These are phyloP conservation scores for Grus americana DNA, from an alignment of 2,113 vertebrate genomes.

Conservation along the genomic window DNA sequence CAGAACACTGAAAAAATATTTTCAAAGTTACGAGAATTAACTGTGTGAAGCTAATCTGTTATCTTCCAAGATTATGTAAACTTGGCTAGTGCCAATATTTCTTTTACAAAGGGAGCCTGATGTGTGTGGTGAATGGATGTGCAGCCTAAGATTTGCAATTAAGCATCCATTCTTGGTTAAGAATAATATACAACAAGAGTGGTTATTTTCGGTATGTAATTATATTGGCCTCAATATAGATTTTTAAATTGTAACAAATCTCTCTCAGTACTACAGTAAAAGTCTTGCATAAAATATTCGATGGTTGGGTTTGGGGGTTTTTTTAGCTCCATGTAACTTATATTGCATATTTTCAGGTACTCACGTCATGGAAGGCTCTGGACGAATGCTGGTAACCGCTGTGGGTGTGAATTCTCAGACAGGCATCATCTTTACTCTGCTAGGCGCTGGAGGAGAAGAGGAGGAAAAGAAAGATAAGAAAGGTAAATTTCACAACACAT, in stretches of 20 bases:
- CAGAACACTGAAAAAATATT: neutral
- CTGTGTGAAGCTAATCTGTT: neutral
- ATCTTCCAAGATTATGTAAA: neutral
- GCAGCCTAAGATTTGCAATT: neutral
- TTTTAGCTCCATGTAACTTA: neutral
- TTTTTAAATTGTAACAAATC: neutral
- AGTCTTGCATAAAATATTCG: neutral
- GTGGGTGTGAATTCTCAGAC: constrained; percentile 98
- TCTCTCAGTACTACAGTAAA: neutral
- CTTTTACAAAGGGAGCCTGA: neutral
- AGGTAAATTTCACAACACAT: constrained; percentile 75
- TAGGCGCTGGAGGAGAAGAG: constrained; percentile 90
- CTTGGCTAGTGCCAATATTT: neutral
- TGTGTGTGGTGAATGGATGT: neutral
- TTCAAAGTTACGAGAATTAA: neutral
- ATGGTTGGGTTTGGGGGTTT: neutral
- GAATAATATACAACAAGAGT: neutral
- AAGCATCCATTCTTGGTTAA: neutral
- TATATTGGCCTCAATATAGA: neutral
- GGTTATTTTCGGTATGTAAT: neutral
- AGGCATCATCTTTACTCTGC: constrained; percentile 96
- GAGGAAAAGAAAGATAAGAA: constrained; percentile 99
- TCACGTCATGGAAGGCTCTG: constrained; percentile 98
- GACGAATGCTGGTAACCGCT: constrained; percentile 93
- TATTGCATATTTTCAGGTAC: constrained; percentile 79